phyloP scores from a whole-genome alignment of 2,113 vertebrate species.

The Lathamus discolor region DNA sequence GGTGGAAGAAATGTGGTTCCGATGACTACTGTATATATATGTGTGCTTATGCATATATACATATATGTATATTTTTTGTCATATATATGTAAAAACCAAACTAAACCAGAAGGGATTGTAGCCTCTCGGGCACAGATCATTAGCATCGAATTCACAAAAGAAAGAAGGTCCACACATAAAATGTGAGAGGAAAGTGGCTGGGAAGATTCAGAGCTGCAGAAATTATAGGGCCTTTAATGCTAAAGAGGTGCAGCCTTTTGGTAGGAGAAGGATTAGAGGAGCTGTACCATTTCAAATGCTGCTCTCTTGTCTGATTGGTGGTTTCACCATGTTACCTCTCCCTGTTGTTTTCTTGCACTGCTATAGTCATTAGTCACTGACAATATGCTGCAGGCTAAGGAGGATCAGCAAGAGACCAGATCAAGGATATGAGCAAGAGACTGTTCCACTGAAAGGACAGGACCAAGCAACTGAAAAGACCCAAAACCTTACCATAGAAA shows the following conservation, averaged over 20 bases:
- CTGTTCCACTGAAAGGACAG: background rate
- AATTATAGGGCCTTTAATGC: background rate
- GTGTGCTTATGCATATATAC: background rate
- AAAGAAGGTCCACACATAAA: background rate
- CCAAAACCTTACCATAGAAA: background rate
- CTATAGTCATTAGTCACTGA: conserved; percentile 4
- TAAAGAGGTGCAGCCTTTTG: background rate
- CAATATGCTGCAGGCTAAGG: background rate
- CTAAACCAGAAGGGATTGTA: background rate
- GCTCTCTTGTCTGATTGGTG: background rate
- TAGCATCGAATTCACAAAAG: background rate
- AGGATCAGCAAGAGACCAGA: background rate
- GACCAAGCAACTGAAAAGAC: background rate
- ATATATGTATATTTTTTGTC: background rate
- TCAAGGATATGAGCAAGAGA: background rate
- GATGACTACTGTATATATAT: background rate
- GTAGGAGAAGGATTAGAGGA: background rate
- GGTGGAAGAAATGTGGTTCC: background rate
- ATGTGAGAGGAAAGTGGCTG: background rate
- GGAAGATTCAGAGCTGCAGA: background rate
- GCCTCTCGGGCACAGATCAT: background rate
- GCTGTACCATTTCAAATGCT: background rate
- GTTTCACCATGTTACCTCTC: background rate
- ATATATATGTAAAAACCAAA: background rate
- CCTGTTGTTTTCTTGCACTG: background rate